Base-by-base conservation (phyloP, 2,797 vertebrate genomes). In the Eulemur coronatus region DNA sequence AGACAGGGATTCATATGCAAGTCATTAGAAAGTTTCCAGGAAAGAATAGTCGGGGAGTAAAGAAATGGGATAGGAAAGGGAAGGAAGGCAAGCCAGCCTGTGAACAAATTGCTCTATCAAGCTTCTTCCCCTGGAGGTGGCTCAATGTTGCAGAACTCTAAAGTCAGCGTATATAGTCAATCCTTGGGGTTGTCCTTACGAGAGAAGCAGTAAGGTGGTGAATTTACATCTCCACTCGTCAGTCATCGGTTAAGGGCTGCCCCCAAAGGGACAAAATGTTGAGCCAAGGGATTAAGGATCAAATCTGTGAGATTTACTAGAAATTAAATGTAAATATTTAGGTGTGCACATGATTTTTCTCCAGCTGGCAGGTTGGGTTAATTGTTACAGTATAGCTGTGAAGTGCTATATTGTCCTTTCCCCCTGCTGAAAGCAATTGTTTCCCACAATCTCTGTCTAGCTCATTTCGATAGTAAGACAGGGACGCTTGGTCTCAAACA, bases 231-330 rank as follows among this genome's bases (percentile, higher is more conserved):
- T 79, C 22, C 24, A 9, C 22, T n/a, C 4, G 1, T 38, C 2
- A 28, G n/a, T 79, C 22, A 15, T 15, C 17, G 50, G 76, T 79
- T 15, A 55, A 17, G n/a, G 24, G 14, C 76, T 38, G n/a, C 50
- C 22, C n/a, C 63, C 17, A 33, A 65, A 33, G 63, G 63, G 17
- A 65, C 33, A 99, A 98, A 98, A 99, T 99, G 99, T 98, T 99
- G 98, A 99, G 99, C 98, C 99, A 99, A 86, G 99, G 99, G 6
- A 99, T 99, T 98, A 99, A 99, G 98, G 99, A 99, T 99, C 99
- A 99, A 98, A 99, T 99, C 96, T 99, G 99, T 89, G 99, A 99
- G 96, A 99, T 99, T 98, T 99, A 99, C 97, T 99, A 99, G 97
- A 99, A 99, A 96, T 95, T 99, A 65, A 99, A 99, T 98, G 99